These are phyloP conservation scores for Ceuthmochares aereus DNA, from an alignment of 2,113 vertebrate genomes.

Conservation along the genomic window DNA sequence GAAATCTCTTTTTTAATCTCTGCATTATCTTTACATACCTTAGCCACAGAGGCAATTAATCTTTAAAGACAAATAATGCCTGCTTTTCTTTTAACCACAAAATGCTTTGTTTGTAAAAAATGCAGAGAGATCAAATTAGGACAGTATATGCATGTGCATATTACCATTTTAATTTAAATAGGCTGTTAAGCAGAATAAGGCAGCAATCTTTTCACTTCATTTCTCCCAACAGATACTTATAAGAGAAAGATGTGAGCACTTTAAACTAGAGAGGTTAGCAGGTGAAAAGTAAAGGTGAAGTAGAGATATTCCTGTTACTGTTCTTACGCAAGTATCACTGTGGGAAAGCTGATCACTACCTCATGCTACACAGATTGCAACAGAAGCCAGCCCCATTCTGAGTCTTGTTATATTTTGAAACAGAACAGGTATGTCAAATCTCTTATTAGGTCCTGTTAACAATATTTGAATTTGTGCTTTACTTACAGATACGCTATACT, in stretches of 20 bases:
- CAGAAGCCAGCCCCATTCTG: not conserved
- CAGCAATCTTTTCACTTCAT: not conserved
- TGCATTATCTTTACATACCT: not conserved
- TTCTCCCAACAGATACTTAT: not conserved
- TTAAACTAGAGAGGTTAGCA: slow-evolving; percentile 15
- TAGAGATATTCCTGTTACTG: not conserved
- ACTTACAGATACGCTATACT: not conserved
- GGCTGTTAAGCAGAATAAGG: not conserved
- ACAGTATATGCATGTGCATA: not conserved
- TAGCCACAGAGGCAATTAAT: not conserved
- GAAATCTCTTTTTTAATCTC: not conserved
- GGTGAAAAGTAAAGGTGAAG: not conserved
- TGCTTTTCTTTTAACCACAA: not conserved
- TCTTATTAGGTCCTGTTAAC: not conserved
- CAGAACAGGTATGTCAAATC: not conserved
- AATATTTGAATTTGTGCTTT: not conserved
- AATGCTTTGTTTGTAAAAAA: not conserved
- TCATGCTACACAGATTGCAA: accelerated
- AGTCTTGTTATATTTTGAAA: not conserved
- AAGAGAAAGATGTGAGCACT: not conserved
- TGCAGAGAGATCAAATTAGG: not conserved
- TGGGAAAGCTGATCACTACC: not conserved
- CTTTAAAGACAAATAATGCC: not conserved
- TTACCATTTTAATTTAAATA: slow-evolving; percentile 27
- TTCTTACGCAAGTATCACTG: not conserved